Evolutionary conservation across 1,140 invertebrate species (phyloP).

Genomic region (Glossosoma conforme): DNA sequence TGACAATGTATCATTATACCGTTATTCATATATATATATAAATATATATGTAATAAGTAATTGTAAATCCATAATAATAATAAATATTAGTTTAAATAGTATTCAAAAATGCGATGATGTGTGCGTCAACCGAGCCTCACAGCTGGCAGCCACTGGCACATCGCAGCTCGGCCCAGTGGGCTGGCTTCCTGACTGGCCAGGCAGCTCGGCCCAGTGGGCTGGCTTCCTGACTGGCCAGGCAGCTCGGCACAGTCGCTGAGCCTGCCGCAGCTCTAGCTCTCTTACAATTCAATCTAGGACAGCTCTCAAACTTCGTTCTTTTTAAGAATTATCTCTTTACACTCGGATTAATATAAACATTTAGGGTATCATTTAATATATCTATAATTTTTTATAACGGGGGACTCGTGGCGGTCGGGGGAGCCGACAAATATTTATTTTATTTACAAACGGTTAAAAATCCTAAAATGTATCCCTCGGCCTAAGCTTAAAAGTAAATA

Average conservation of each 20-base stretch:
- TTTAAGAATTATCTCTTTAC: constrained; percentile 37
- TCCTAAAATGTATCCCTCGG: constrained; percentile 32
- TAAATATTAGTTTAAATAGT: constrained; percentile 38
- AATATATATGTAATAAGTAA: constrained; percentile 29
- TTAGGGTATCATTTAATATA: constrained; percentile 40
- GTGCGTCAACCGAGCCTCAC: constrained; percentile 21
- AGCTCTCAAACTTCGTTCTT: constrained; percentile 24
- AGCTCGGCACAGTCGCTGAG: not conserved
- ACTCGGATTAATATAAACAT: constrained; percentile 55
- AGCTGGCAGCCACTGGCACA: constrained; percentile 1
- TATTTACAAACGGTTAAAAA: constrained; percentile 53
- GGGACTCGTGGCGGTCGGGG: constrained; percentile 36
- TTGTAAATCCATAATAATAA: constrained; percentile 48
- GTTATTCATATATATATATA: constrained; percentile 34
- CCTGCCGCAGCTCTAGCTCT: not conserved
- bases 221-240: not conserved
- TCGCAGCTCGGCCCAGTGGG: not conserved
- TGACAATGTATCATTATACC: constrained; percentile 52
- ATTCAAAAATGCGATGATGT: constrained; percentile 27
- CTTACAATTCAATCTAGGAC: constrained; percentile 23
- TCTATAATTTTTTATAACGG: constrained; percentile 49
- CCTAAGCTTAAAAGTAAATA: constrained; percentile 51
- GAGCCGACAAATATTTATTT: constrained; percentile 38
- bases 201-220: not conserved
- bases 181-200: not conserved